These are phyloP conservation scores for Cylindroiulus punctatus DNA, from an alignment of 2,888 invertebrate genomes.

Conservation along the genomic window DNA sequence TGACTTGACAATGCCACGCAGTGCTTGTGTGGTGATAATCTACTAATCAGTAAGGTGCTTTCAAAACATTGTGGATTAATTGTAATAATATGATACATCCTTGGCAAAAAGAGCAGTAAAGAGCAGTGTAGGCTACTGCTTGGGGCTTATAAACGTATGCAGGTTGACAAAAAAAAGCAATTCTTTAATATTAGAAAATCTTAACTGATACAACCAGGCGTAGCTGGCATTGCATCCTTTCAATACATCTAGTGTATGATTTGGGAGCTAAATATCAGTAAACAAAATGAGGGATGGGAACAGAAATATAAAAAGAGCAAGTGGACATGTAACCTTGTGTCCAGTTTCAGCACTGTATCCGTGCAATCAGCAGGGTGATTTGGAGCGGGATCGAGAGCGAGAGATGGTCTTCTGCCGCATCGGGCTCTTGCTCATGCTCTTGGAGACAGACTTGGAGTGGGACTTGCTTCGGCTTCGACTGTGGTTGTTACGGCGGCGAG, in stretches of 20 bases:
- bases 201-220: too few species aligned
- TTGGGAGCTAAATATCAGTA: neutral
- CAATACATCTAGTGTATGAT: neutral
- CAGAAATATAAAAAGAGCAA: slow-evolving; percentile 3
- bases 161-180: too few species aligned
- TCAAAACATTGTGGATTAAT: too few species aligned
- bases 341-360: neutral
- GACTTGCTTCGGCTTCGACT: slow-evolving; percentile 54
- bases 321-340: slow-evolving; percentile 51
- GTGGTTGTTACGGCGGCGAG: slow-evolving; percentile 67
- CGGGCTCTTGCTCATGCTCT: slow-evolving; percentile 50
- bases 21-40: too few species aligned
- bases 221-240: too few species aligned
- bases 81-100: too few species aligned
- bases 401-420: slow-evolving; percentile 24
- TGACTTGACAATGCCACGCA: too few species aligned
- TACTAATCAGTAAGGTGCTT: too few species aligned
- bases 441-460: slow-evolving; percentile 48
- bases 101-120: too few species aligned
- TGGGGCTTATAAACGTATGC: too few species aligned
- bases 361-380: slow-evolving; percentile 47
- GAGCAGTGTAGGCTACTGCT: too few species aligned
- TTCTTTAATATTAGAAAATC: too few species aligned
- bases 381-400: slow-evolving; percentile 57
- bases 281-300: slow-evolving; percentile 15